Percentiles rank a stretch among this genome's conserved stretches.
Evolutionary conservation across 2,113 vertebrate genomes (phyloP).

Genomic region (Hymenochirus boettgeri): DNA sequence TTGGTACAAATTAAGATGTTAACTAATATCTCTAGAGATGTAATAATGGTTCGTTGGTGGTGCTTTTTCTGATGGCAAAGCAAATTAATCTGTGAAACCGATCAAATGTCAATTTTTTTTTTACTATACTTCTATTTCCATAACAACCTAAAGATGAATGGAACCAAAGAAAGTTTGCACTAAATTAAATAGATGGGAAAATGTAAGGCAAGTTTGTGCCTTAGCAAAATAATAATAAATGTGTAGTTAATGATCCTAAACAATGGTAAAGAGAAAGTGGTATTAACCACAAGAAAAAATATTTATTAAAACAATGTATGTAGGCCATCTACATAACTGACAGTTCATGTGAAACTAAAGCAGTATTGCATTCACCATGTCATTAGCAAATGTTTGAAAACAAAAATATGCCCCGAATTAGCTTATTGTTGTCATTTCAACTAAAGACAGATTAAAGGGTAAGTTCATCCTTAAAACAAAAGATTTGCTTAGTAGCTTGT

Average conservation of each 20-base stretch:
- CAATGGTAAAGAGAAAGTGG: not conserved
- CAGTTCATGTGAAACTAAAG: not conserved
- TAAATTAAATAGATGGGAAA: not conserved
- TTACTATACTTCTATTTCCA: constrained; percentile 21
- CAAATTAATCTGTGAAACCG: constrained; percentile 26
- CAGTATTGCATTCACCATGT: not conserved
- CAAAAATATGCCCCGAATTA: too few species aligned
- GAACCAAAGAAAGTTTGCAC: constrained; percentile 10
- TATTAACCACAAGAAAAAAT: not conserved
- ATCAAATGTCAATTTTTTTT: constrained; percentile 32
- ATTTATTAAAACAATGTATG: not conserved
- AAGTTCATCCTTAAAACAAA: too few species aligned
- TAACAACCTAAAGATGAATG: constrained; percentile 20
- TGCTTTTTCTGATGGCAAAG: constrained; percentile 33
- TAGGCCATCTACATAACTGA: not conserved
- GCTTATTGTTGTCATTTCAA: too few species aligned
- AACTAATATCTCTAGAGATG: constrained; percentile 26
- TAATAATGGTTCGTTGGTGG: constrained; percentile 25
- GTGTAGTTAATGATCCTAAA: not conserved
- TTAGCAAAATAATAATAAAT: not conserved
- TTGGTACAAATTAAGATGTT: constrained; percentile 32
- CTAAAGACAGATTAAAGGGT: too few species aligned
- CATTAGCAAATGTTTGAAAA: too few species aligned
- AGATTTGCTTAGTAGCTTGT: too few species aligned
- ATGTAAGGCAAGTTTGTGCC: not conserved